Evolutionary conservation across 1,140 invertebrate species (phyloP).

Genomic region (Pantala flavescens): DNA sequence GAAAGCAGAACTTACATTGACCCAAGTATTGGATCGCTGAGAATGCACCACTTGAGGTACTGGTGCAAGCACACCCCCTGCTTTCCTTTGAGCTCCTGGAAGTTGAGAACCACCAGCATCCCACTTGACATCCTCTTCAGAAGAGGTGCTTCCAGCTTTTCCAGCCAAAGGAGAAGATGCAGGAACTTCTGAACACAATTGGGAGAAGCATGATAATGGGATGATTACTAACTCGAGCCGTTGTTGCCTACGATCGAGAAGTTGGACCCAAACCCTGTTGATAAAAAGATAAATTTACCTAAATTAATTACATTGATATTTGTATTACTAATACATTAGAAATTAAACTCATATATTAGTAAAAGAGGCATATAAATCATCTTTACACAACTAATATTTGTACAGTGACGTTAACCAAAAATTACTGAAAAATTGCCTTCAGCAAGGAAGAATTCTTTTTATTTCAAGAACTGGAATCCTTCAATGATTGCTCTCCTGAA

Average conservation of each 20-base stretch:
- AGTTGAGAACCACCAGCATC: not conserved
- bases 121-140: not conserved
- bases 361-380: too few species aligned
- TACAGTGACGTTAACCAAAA: too few species aligned
- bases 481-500: too few species aligned
- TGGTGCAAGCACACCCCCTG: slow-evolving; percentile 23
- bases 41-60: slow-evolving; percentile 55
- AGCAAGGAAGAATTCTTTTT: too few species aligned
- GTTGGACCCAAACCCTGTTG: slow-evolving; percentile 78
- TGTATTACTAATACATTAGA: too few species aligned
- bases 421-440: too few species aligned
- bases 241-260: slow-evolving; percentile 77
- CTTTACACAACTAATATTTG: too few species aligned
- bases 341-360: too few species aligned
- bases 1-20: slow-evolving; percentile 45
- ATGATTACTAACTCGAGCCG: slow-evolving; percentile 44
- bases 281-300: slow-evolving; percentile 19
- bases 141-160: too few species aligned
- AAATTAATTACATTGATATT: too few species aligned
- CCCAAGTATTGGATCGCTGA: slow-evolving; percentile 69
- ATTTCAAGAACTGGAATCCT: too few species aligned
- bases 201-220: slow-evolving; percentile 29
- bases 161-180: not conserved
- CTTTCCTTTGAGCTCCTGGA: not conserved
- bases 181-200: slow-evolving; percentile 31